Evolutionary conservation across 2,888 invertebrate genomes (phyloP).

Genomic region (Hydrotaea cyrtoneurina): DNA sequence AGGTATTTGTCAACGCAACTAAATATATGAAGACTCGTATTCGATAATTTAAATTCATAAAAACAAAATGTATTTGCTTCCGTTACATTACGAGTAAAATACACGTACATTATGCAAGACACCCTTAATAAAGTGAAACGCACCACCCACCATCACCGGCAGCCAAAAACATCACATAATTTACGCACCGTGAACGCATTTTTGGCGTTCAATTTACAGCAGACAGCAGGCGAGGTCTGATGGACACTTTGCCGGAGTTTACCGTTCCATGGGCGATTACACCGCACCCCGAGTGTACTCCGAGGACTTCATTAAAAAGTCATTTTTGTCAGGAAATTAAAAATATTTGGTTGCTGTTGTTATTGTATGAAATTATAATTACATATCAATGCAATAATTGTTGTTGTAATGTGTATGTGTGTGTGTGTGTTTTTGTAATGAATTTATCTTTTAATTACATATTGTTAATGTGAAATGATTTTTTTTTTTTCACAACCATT

Average conservation of each 20-base stretch:
- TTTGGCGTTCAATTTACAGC: not conserved
- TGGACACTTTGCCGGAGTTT: no score
- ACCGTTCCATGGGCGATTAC: no score
- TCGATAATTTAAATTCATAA: not conserved
- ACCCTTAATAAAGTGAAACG: not conserved
- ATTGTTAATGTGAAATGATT: not conserved
- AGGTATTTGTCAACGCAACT: not conserved
- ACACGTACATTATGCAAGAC: not conserved
- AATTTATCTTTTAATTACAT: slow-evolving; percentile 24
- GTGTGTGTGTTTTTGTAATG: not conserved
- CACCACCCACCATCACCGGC: not conserved
- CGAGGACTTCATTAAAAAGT: slow-evolving; percentile 76
- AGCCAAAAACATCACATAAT: slow-evolving; percentile 13
- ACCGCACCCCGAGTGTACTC: no score
- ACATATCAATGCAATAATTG: slow-evolving; percentile 26
- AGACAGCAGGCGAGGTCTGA: not conserved
- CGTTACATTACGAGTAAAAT: slow-evolving; percentile 44
- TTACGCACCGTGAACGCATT: slow-evolving; percentile 47
- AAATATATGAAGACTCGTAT: not conserved
- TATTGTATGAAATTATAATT: slow-evolving; percentile 27
- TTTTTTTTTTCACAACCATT: not conserved
- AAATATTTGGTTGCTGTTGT: slow-evolving; percentile 67
- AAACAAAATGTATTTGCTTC: slow-evolving; percentile 61
- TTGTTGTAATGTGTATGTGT: no score
- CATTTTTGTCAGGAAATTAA: slow-evolving; percentile 78